phyloP scores from a whole-genome alignment of 2,888 invertebrate species.

The Epinotia demarniana region DNA sequence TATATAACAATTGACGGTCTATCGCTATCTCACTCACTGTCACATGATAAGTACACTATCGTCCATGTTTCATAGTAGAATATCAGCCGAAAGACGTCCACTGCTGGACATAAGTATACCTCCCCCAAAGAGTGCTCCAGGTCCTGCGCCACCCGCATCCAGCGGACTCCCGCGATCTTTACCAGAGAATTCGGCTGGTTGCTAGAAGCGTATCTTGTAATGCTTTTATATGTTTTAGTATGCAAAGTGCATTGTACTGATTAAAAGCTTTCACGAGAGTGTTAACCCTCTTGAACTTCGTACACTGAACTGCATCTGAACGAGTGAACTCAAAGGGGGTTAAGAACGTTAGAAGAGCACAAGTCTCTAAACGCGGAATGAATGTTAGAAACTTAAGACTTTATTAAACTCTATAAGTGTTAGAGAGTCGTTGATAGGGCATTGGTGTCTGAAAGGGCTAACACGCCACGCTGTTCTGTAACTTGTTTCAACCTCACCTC shows the following conservation, averaged over 20 bases:
- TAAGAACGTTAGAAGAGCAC: background rate
- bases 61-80: too few species aligned
- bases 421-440: background rate
- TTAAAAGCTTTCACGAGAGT: background rate
- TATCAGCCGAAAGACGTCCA: too few species aligned
- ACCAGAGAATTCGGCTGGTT: background rate
- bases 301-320: slow-evolving; percentile 18
- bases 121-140: too few species aligned
- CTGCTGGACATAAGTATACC: too few species aligned
- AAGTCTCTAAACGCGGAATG: background rate
- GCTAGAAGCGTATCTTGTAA: background rate
- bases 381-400: slow-evolving; percentile 1
- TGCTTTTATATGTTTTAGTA: slow-evolving; percentile 3
- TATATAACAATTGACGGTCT: too few species aligned
- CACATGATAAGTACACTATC: too few species aligned
- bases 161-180: too few species aligned
- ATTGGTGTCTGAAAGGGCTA: background rate
- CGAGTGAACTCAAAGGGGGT: slow-evolving; percentile 12
- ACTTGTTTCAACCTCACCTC: too few species aligned
- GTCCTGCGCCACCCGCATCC: too few species aligned
- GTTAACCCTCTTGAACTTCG: slow-evolving; percentile 17
- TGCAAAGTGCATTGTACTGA: slow-evolving; percentile 15
- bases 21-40: too few species aligned
- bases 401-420: background rate
- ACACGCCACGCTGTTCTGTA: too few species aligned